Conservation (phyloP, 2,888 invertebrate species). For the Ceriagrion tenellum region DNA sequence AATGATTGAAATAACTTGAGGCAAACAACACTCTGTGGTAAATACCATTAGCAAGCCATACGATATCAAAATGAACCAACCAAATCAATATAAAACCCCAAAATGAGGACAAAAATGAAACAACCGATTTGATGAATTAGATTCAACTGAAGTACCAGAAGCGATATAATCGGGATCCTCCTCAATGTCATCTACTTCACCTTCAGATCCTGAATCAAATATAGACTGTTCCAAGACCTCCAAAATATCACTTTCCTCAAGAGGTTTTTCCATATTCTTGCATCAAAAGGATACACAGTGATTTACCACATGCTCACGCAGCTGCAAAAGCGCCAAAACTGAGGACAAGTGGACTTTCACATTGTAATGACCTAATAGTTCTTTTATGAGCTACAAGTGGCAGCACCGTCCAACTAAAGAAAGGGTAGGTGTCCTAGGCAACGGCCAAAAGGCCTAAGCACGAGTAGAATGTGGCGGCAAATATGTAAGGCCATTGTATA, state of each 20-base stretch:
- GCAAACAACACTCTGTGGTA: too few relatives aligned
- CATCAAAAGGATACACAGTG: not conserved
- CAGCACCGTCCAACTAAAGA: not conserved
- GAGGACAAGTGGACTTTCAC: not conserved
- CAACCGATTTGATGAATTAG: not conserved
- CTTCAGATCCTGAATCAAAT: not conserved
- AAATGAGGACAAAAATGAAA: not conserved
- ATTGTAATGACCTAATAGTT: not conserved
- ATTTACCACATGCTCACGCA: not conserved
- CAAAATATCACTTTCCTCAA: not conserved
- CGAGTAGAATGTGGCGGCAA: too few relatives aligned
- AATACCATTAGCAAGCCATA: not conserved
- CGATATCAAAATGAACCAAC: not conserved
- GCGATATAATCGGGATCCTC: not conserved
- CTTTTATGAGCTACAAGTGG: not conserved
- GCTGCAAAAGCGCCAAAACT: not conserved
- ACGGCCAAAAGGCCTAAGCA: too few relatives aligned
- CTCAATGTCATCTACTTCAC: not conserved
- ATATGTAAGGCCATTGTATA: too few relatives aligned
- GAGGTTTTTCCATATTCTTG: not conserved
- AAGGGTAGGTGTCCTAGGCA: too few relatives aligned
- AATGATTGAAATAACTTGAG: not conserved
- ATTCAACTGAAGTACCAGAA: not conserved
- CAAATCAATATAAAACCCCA: not conserved
- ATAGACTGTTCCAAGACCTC: not conserved